Percentiles rank a stretch among this genome's conserved stretches.
These are phyloP conservation scores for Pyrocephalus nanus DNA, from an alignment of 2,797 vertebrate species.

Conservation along the genomic window DNA sequence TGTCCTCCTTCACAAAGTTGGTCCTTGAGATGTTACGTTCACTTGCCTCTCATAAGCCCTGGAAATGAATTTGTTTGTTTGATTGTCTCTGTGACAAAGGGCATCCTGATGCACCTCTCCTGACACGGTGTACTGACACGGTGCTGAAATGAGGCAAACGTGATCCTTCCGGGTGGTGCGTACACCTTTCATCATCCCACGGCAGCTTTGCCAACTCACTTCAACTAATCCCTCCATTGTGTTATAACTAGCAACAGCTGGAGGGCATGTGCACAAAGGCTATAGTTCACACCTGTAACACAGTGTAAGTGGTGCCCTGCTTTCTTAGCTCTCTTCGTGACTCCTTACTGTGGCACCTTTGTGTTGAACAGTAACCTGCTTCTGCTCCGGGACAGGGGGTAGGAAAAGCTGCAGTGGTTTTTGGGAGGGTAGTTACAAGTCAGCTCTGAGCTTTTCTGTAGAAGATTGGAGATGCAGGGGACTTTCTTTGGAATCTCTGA, in stretches of 20 bases:
- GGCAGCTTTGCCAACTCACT: conserved; percentile 30
- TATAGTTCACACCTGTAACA: neutral
- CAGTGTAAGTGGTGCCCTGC: neutral
- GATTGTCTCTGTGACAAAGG: conserved; percentile 12
- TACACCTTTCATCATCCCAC: conserved; percentile 28
- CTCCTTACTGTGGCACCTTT: neutral
- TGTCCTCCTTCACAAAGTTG: neutral
- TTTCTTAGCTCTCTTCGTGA: neutral
- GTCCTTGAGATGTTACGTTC: neutral
- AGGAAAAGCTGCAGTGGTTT: neutral
- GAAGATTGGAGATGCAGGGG: neutral
- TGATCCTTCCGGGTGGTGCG: neutral
- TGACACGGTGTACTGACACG: neutral
- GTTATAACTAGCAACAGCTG: conserved; percentile 42
- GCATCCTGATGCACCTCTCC: conserved; percentile 26
- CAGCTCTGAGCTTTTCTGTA: neutral
- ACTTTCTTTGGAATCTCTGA: neutral
- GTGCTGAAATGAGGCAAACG: conserved; percentile 43
- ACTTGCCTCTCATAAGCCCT: neutral
- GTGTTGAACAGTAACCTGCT: neutral
- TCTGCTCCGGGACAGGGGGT: neutral
- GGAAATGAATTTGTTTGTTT: conserved; percentile 29
- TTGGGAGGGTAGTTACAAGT: neutral
- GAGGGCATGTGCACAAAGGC: conserved; percentile 51
- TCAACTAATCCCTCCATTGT: conserved; percentile 47